Conservation (phyloP, 2,888 invertebrate species). For the Pecten maximus region DNA sequence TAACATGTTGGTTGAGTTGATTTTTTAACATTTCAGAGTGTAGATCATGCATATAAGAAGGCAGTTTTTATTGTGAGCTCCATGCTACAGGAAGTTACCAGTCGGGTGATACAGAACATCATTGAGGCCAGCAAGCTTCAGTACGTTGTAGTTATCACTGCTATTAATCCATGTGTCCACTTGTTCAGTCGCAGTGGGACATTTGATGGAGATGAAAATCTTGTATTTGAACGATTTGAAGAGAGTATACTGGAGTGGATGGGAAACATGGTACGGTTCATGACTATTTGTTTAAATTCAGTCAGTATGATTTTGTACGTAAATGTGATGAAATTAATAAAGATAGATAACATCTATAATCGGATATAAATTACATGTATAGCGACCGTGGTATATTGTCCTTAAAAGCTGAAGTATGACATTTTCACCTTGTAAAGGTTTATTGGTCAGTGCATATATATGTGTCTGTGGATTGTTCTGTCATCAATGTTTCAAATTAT, state of each 20-base stretch:
- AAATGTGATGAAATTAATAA: no score
- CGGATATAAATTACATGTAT: no score
- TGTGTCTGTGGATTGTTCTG: no score
- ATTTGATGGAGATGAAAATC: slow-evolving; percentile 78
- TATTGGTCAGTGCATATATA: no score
- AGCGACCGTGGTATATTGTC: no score
- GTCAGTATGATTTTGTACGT: no score
- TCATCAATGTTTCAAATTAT: no score
- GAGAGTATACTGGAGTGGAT: slow-evolving; percentile 85
- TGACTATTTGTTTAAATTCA: no score
- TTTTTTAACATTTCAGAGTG: slow-evolving; percentile 78
- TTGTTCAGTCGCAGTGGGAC: slow-evolving; percentile 83
- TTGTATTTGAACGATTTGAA: slow-evolving; percentile 82
- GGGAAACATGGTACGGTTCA: slow-evolving; percentile 85
- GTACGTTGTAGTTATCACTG: slow-evolving; percentile 86
- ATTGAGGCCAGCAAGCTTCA: slow-evolving; percentile 86
- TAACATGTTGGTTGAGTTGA: background rate
- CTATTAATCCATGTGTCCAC: slow-evolving; percentile 85
- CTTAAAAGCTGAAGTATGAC: no score
- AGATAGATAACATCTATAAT: no score
- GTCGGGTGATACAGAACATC: slow-evolving; percentile 86
- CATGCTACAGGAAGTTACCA: slow-evolving; percentile 85
- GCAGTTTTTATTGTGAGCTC: slow-evolving; percentile 86
- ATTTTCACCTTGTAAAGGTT: no score
- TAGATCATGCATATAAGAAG: slow-evolving; percentile 81